Percentiles rank a stretch among this genome's conserved stretches.
Conservation (phyloP, 2,113 vertebrate genomes). For the Sterna hirundo region DNA sequence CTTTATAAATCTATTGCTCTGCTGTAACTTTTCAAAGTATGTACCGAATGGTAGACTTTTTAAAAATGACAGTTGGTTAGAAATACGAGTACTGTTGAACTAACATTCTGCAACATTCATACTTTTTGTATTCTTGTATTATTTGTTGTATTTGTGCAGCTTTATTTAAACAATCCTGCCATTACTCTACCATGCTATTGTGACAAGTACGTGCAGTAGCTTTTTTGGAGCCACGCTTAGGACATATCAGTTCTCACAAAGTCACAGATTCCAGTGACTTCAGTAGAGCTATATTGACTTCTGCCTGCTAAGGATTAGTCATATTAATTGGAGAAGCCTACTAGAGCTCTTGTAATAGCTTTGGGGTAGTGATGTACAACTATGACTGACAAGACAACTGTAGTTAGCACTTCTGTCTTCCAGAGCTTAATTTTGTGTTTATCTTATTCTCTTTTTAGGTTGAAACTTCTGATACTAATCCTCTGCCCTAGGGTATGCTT, state of each 20-base stretch:
- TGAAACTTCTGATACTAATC: conserved; percentile 31
- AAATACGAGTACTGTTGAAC: conserved; percentile 35
- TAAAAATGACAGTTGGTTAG: not conserved
- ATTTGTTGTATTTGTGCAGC: not conserved
- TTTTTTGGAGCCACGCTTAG: not conserved
- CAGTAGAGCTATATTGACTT: not conserved
- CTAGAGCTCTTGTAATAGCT: not conserved
- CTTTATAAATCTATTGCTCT: conserved; percentile 67
- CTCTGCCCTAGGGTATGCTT: conserved; percentile 19
- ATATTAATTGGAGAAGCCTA: not conserved
- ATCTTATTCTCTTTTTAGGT: conserved; percentile 9
- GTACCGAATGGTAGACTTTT: conserved; percentile 32
- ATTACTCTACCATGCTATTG: not conserved
- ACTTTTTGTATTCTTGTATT: conserved; percentile 18
- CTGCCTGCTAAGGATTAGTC: not conserved
- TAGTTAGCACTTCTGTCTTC: not conserved
- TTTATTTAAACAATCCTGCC: not conserved
- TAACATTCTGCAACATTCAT: not conserved
- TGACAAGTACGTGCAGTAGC: not conserved
- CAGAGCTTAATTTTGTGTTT: not conserved
- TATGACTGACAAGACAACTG: not conserved
- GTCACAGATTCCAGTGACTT: not conserved
- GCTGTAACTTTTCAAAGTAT: conserved; percentile 58
- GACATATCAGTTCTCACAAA: not conserved
- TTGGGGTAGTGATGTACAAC: not conserved